Percentiles rank a stretch among this genome's conserved stretches.
Conservation (phyloP, 1,140 invertebrate species). For the Augochlora pura region DNA sequence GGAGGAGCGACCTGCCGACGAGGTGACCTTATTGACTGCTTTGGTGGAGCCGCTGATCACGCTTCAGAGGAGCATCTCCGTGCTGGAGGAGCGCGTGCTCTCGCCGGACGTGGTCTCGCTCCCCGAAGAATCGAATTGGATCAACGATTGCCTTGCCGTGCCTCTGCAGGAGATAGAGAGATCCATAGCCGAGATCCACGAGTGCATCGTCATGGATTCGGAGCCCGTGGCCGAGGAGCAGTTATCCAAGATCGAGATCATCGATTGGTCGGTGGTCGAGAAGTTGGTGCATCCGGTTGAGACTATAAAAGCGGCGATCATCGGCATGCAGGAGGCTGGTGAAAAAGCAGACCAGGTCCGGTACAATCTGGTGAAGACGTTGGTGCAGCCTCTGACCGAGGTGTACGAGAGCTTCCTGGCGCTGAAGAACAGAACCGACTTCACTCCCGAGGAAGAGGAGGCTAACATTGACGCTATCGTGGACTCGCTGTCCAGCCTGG, state of each 20-base stretch:
- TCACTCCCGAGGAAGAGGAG: conserved; percentile 36
- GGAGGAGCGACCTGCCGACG: conserved; percentile 1
- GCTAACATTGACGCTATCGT: conserved; percentile 49
- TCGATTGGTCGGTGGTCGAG: conserved; percentile 47
- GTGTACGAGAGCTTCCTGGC: conserved; percentile 59
- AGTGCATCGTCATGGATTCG: conserved; percentile 55
- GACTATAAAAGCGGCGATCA: conserved; percentile 33
- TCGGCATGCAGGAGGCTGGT: conserved; percentile 8
- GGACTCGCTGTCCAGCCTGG: conserved; percentile 58
- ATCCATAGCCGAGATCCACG: conserved; percentile 61
- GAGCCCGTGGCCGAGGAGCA: conserved; percentile 35
- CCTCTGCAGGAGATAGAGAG: conserved; percentile 67
- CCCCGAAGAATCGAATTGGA: conserved; percentile 46
- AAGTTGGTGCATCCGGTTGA: conserved; percentile 41
- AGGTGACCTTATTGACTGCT: conserved; percentile 47
- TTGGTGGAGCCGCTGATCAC: conserved; percentile 74
- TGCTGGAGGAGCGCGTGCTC: conserved; percentile 77
- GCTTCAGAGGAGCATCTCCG: conserved; percentile 77
- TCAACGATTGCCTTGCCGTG: conserved; percentile 58
- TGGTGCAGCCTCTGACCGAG: conserved; percentile 55
- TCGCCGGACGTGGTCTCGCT: conserved; percentile 49
- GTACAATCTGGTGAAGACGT: conserved; percentile 36
- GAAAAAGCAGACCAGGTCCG: background rate
- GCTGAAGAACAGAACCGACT: conserved; percentile 42
- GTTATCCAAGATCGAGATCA: background rate